These are phyloP conservation scores for Zalophus californianus DNA, from an alignment of 2,797 vertebrate genomes.

Conservation along the genomic window DNA sequence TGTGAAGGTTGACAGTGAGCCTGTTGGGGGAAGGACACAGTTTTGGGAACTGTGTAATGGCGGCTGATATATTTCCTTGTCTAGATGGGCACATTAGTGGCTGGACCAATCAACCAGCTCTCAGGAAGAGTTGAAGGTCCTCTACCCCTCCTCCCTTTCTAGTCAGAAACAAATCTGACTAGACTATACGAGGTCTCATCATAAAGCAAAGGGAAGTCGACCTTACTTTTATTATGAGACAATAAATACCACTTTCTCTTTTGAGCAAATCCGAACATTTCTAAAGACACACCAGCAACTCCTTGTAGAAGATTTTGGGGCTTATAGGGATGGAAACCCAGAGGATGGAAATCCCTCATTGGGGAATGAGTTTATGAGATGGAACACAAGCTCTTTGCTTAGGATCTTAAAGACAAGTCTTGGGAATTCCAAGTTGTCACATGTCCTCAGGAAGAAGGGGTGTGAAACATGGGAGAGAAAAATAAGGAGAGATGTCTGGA, in stretches of 20 bases:
- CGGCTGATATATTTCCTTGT: not conserved
- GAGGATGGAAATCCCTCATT: not conserved
- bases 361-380: not conserved
- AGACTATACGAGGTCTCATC: not conserved
- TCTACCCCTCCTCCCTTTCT: not conserved
- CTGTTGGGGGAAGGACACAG: not conserved
- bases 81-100: not conserved
- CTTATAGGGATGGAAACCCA: not conserved
- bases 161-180: not conserved
- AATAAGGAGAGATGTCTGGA: not conserved
- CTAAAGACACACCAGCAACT: not conserved
- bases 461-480: not conserved
- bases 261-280: not conserved
- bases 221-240: not conserved
- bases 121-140: not conserved
- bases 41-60: not conserved
- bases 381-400: not conserved
- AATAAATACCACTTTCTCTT: not conserved
- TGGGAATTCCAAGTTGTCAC: conserved; percentile 37
- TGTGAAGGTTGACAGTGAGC: not conserved
- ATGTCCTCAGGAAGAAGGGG: not conserved
- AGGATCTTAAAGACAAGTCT: not conserved
- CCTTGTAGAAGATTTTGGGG: not conserved
- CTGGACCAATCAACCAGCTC: not conserved
- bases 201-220: not conserved